Conservation (phyloP, 2,113 vertebrate species). For the Sitta europaea region DNA sequence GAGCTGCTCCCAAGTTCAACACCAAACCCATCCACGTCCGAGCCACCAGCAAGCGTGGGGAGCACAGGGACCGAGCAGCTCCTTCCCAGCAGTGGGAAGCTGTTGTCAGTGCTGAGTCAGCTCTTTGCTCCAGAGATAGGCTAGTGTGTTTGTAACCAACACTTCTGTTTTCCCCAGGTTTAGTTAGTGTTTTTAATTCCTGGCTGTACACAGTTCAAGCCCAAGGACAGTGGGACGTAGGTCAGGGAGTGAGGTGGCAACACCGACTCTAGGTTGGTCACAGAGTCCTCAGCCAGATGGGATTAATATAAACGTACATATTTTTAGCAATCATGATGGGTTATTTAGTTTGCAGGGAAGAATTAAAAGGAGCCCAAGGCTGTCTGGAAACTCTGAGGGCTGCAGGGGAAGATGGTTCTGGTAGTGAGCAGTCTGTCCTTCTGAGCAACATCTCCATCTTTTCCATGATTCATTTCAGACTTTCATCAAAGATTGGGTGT, state of each 20-base stretch:
- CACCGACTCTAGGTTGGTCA: fast-evolving
- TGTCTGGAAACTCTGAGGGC: not conserved
- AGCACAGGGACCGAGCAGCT: not conserved
- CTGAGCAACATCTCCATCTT: not conserved
- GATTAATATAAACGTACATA: not conserved
- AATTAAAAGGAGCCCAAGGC: not conserved
- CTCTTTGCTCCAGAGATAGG: not conserved
- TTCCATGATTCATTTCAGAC: not conserved
- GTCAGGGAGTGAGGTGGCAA: not conserved
- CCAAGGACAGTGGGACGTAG: not conserved
- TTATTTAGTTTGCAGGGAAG: not conserved
- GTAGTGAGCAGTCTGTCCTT: not conserved
- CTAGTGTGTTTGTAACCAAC: not conserved
- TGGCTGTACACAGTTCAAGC: not conserved
- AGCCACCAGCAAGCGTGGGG: fast-evolving
- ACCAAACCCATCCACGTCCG: fast-evolving
- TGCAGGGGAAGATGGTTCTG: not conserved
- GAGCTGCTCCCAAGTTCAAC: not conserved
- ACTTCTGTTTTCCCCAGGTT: fast-evolving
- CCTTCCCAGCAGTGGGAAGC: not conserved
- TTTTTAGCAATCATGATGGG: not conserved
- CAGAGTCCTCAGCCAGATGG: not conserved
- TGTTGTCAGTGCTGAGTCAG: not conserved
- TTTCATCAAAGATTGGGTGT: not conserved
- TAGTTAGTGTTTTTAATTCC: not conserved